A percentile compares a stretch with the other conserved stretches of the same genome.
Conservation (phyloP, 2,888 invertebrate genomes). For the Diarsia mendica region DNA sequence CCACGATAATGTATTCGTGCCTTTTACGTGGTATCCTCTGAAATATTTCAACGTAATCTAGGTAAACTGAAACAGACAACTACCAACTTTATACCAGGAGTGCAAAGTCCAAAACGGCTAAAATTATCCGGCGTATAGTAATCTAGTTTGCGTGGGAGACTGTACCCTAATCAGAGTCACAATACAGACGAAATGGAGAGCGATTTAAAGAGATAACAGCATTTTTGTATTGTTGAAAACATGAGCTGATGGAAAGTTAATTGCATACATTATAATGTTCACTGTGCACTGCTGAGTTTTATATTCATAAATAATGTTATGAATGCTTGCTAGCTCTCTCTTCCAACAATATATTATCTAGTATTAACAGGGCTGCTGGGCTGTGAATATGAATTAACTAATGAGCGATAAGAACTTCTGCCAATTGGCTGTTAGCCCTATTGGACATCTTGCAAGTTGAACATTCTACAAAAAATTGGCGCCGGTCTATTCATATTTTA, state of each 20-base stretch:
- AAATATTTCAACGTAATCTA: slow-evolving; percentile 56
- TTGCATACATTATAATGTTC: slow-evolving; percentile 39
- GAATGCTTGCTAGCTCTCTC: slow-evolving; percentile 29
- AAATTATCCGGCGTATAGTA: slow-evolving; percentile 42
- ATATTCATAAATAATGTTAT: slow-evolving; percentile 39
- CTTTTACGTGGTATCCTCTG: slow-evolving; percentile 62
- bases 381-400: slow-evolving; percentile 45
- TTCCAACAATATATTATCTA: slow-evolving; percentile 20
- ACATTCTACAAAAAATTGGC: slow-evolving; percentile 59
- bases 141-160: slow-evolving; percentile 58
- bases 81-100: slow-evolving; percentile 51
- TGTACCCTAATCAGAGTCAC: slow-evolving; percentile 60
- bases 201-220: slow-evolving; percentile 52
- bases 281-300: slow-evolving; percentile 12
- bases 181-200: slow-evolving; percentile 57
- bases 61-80: slow-evolving; percentile 44
- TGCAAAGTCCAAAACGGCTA: slow-evolving; percentile 57
- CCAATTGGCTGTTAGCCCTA: slow-evolving; percentile 59
- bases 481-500: slow-evolving; percentile 49
- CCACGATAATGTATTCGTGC: slow-evolving; percentile 67
- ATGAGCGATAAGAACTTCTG: slow-evolving; percentile 53
- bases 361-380: slow-evolving; percentile 37
- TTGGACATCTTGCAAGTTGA: slow-evolving; percentile 53
- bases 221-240: slow-evolving; percentile 55
- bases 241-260: slow-evolving; percentile 53